These are phyloP conservation scores for Rhodinocichla rosea DNA, from an alignment of 2,113 vertebrate species.

Conservation along the genomic window DNA sequence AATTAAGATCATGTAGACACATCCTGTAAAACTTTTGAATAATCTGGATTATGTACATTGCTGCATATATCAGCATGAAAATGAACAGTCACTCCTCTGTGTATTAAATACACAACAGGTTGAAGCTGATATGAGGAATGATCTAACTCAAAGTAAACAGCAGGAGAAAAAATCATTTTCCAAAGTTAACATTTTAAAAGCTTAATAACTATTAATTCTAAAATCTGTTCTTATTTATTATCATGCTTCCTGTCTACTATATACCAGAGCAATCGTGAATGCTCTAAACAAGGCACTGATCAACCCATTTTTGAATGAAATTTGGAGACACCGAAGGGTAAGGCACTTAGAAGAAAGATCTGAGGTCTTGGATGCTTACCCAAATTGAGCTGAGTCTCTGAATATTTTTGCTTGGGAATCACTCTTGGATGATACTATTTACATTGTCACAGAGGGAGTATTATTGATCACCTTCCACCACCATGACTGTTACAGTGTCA, in stretches of 20 bases:
- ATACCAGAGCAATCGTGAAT: background rate
- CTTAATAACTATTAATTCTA: background rate
- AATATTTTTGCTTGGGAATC: background rate
- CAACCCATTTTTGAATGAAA: background rate
- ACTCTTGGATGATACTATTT: background rate
- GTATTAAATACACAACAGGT: background rate
- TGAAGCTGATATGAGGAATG: background rate
- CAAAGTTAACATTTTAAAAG: background rate
- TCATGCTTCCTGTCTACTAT: background rate
- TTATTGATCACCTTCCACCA: slow-evolving; percentile 22
- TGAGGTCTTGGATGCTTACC: background rate
- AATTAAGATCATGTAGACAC: background rate
- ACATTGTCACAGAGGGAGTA: background rate
- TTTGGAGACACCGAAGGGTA: background rate
- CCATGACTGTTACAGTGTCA: background rate
- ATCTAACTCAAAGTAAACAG: background rate
- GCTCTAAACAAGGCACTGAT: background rate
- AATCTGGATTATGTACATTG: background rate
- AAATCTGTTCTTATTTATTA: background rate
- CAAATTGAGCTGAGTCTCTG: background rate
- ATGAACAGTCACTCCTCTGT: background rate
- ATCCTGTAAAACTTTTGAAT: background rate
- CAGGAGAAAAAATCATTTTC: background rate
- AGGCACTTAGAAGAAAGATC: background rate
- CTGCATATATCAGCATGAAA: background rate